phyloP scores from a whole-genome alignment of 2,113 vertebrate genomes.

The Cyanistes caeruleus region DNA sequence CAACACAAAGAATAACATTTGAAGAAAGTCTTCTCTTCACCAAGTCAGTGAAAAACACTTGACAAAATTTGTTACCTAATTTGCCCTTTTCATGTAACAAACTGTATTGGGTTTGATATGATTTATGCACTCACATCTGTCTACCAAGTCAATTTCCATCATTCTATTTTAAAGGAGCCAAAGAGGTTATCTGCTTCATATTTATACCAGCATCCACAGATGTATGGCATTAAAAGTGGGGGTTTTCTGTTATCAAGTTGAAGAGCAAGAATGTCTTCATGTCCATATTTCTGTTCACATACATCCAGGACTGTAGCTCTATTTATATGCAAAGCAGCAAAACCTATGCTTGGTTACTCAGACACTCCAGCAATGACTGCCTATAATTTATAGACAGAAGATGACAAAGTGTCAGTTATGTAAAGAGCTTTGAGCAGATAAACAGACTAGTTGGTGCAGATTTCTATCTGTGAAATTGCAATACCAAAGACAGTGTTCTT shows the following conservation, averaged over 20 bases:
- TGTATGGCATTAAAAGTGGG: neutral
- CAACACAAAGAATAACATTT: neutral
- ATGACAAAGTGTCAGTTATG: neutral
- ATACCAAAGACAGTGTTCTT: neutral
- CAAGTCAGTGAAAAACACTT: neutral
- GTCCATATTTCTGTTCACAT: neutral
- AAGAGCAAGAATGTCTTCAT: neutral
- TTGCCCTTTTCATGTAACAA: neutral
- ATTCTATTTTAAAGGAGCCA: neutral
- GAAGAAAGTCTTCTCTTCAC: neutral
- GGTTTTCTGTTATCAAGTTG: neutral
- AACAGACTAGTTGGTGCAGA: neutral
- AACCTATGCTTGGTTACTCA: neutral
- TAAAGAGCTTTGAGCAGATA: constrained; percentile 21
- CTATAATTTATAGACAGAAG: neutral
- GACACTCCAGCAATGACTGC: neutral
- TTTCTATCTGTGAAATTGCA: neutral
- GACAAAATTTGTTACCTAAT: neutral
- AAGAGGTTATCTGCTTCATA: neutral
- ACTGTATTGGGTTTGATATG: neutral
- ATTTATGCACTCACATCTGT: neutral
- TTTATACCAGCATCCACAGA: neutral
- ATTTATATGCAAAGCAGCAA: neutral
- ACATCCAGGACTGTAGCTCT: neutral
- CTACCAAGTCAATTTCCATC: neutral